phyloP scores from a whole-genome alignment of 2,113 vertebrate genomes.

The Amphiprion ocellaris region DNA sequence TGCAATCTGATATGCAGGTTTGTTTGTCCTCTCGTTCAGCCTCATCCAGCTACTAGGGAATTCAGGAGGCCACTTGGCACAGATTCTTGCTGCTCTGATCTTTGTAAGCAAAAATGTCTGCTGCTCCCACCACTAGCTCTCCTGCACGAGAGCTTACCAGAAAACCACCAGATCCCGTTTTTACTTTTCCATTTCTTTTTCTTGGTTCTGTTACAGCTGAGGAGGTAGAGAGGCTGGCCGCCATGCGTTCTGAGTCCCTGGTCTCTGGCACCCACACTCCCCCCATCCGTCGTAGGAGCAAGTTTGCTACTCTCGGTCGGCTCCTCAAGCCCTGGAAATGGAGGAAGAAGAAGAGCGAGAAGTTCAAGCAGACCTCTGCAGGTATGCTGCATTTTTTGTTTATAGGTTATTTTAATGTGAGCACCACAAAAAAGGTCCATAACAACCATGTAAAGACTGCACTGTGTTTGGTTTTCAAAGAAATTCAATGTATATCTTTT shows the following conservation, averaged over 20 bases:
- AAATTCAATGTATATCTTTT: conserved; percentile 12
- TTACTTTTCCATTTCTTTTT: background rate
- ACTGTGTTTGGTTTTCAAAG: background rate
- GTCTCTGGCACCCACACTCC: conserved; percentile 95
- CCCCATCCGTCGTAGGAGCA: conserved; percentile 94
- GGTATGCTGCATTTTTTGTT: conserved; percentile 81
- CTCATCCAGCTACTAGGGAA: conserved; percentile 43
- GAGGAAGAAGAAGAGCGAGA: conserved; percentile 99
- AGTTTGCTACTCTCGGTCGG: conserved; percentile 94
- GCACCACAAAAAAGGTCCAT: background rate
- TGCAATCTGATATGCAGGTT: conserved; percentile 57
- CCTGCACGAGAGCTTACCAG: background rate
- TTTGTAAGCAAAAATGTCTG: conserved; percentile 34
- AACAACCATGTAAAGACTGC: background rate
- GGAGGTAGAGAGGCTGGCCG: conserved; percentile 96
- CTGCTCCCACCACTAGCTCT: conserved; percentile 22
- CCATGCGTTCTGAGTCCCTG: conserved; percentile 95
- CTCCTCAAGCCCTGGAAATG: conserved; percentile 99
- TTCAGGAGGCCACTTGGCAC: conserved; percentile 54
- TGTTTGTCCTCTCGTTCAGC: conserved; percentile 54
- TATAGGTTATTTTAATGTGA: background rate
- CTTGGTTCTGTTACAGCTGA: conserved; percentile 85
- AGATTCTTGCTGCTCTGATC: conserved; percentile 27
- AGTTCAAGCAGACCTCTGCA: conserved; percentile 98
- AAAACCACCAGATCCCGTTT: conserved; percentile 30